Evolutionary conservation across 2,797 vertebrate species (phyloP).

Genomic region (Notoglanidium macrostoma): DNA sequence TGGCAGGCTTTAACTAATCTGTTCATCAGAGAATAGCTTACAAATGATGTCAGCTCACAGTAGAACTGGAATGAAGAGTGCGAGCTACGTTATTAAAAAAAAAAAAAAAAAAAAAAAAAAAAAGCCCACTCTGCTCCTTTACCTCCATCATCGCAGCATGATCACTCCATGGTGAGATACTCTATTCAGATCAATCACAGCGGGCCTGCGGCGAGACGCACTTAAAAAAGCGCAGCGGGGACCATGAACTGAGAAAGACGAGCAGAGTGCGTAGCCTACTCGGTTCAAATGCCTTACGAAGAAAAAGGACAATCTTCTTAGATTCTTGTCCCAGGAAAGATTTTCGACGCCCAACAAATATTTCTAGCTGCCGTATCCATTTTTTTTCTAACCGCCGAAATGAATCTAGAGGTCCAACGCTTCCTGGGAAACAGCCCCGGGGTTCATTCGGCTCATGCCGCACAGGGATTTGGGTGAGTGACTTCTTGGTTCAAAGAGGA

Average conservation of each 20-base stretch:
- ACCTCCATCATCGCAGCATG: conserved; percentile 56
- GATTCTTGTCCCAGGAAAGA: too few relatives aligned
- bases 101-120: too few relatives aligned
- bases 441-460: conserved; percentile 18
- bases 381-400: neutral
- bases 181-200: conserved; percentile 57
- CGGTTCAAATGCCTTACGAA: neutral
- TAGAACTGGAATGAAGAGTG: conserved; percentile 26
- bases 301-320: neutral
- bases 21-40: conserved; percentile 2
- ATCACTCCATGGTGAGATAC: conserved; percentile 53
- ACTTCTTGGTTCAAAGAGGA: conserved; percentile 29
- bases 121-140: conserved; percentile 37
- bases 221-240: conserved; percentile 37
- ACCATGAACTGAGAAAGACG: conserved; percentile 7
- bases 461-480: neutral
- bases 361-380: neutral
- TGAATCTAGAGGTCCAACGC: neutral
- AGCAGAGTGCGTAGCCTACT: neutral
- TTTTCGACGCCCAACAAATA: neutral
- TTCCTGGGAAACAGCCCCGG: neutral
- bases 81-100: conserved; percentile 43
- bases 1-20: conserved; percentile 24
- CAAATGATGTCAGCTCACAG: neutral
- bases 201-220: conserved; percentile 24